Evolutionary conservation across 1,140 invertebrate genomes (phyloP).

Genomic region (Pseudobourletiella spinata): DNA sequence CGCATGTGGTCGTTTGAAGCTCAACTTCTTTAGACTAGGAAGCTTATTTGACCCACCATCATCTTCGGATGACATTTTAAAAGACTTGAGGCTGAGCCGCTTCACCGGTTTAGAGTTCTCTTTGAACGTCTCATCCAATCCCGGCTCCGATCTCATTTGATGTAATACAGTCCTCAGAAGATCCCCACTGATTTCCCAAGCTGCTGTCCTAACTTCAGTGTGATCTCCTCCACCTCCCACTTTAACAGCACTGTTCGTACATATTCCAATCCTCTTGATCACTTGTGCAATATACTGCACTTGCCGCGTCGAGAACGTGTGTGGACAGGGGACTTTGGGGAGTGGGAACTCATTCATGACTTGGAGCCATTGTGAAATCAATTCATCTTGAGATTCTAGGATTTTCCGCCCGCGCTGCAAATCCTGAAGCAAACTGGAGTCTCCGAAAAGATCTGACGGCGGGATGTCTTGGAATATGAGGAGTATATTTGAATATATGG

Average conservation of each 20-base stretch:
- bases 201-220: background rate
- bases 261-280: constrained; percentile 11
- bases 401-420: constrained; percentile 13
- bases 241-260: constrained; percentile 16
- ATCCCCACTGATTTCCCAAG: constrained; percentile 35
- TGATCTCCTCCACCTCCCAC: background rate
- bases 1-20: constrained; percentile 6
- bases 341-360: constrained; percentile 16
- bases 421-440: constrained; percentile 16
- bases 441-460: constrained; percentile 8
- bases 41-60: background rate
- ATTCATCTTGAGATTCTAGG: constrained; percentile 28
- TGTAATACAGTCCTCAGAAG: constrained; percentile 29
- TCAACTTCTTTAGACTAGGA: constrained; percentile 12
- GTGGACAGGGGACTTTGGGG: constrained; percentile 31
- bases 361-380: constrained; percentile 19
- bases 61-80: background rate
- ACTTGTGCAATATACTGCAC: constrained; percentile 28
- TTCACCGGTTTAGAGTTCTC: constrained; percentile 15
- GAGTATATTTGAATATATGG: constrained; percentile 29
- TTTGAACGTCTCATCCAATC: constrained; percentile 8
- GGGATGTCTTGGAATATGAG: constrained; percentile 16
- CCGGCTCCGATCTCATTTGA: constrained; percentile 31
- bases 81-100: constrained; percentile 9
- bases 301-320: constrained; percentile 30